Percentiles rank a stretch among this genome's conserved stretches.
Conservation (phyloP, 2,888 invertebrate species). For the Tenthredo mesomela region DNA sequence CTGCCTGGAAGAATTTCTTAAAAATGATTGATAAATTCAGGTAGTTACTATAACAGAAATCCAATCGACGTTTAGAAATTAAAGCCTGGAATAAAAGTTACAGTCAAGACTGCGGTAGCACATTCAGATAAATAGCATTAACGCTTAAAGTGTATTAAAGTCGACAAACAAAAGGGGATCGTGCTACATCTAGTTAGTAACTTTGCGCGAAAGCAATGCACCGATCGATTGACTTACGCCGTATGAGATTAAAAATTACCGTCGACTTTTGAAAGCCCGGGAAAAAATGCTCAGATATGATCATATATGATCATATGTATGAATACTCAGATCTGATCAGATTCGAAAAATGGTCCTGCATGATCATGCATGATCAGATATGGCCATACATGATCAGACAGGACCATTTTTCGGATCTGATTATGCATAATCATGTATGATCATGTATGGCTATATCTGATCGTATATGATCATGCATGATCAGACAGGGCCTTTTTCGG, state of each 20-base stretch:
- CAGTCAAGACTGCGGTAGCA: not conserved
- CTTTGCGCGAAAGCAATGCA: not conserved
- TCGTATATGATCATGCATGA: no score
- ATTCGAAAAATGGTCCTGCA: no score
- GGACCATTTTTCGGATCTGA: no score
- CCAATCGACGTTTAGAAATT: not conserved
- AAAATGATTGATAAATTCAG: not conserved
- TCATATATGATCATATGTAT: no score
- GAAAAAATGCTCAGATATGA: no score
- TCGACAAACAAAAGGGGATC: constrained; percentile 39
- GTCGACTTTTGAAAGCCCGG: not conserved
- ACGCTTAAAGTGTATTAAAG: constrained; percentile 31
- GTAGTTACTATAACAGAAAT: constrained; percentile 9
- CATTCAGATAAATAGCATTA: constrained; percentile 26
- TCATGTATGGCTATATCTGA: no score
- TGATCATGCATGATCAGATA: no score
- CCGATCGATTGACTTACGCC: constrained; percentile 10
- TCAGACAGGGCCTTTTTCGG: no score
- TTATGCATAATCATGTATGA: no score
- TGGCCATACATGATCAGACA: no score
- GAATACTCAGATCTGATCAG: no score
- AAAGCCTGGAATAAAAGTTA: not conserved
- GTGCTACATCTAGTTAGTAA: constrained; percentile 23
- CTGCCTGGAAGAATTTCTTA: not conserved
- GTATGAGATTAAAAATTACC: not conserved